A percentile compares a stretch with the other conserved stretches of the same genome.
These are phyloP conservation scores for Drosophila paucipuncta DNA, from an alignment of 2,888 invertebrate genomes.

Conservation along the genomic window DNA sequence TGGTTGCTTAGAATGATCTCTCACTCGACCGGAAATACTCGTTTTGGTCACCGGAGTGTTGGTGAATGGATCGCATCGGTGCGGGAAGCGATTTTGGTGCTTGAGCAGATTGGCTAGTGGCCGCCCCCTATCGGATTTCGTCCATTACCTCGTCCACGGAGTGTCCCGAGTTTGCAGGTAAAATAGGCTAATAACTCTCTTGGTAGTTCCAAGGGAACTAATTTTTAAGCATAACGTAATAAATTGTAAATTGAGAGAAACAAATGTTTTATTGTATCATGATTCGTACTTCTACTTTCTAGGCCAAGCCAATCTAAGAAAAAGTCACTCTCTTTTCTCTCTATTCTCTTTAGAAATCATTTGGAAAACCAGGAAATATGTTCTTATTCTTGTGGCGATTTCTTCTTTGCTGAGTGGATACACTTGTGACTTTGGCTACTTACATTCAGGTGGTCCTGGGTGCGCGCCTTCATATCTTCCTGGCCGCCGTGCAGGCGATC, in stretches of 20 bases:
- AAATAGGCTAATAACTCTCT: too few species aligned
- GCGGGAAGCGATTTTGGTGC: too few species aligned
- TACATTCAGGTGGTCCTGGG: conserved; percentile 97
- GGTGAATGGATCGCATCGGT: too few species aligned
- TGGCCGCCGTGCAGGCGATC: conserved; percentile 93
- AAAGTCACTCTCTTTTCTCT: too few species aligned
- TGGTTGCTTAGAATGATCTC: too few species aligned
- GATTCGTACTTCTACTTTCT: not conserved
- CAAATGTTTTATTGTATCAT: not conserved
- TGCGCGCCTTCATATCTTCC: conserved; percentile 91
- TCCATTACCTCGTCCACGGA: too few species aligned
- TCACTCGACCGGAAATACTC: too few species aligned
- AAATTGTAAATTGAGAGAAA: not conserved
- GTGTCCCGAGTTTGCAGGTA: too few species aligned
- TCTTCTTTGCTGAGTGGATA: not conserved
- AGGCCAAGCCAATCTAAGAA: not conserved
- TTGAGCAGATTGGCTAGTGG: too few species aligned
- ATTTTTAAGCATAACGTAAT: not conserved
- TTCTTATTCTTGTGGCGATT: not conserved
- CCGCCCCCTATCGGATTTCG: too few species aligned
- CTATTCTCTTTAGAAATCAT: too few species aligned
- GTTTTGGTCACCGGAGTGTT: too few species aligned
- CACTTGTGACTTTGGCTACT: conserved; percentile 83
- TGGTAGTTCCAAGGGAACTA: not conserved
- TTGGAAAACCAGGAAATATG: not conserved